phyloP scores from a whole-genome alignment of 1,140 invertebrate genomes.

The Coptotermes formosanus region DNA sequence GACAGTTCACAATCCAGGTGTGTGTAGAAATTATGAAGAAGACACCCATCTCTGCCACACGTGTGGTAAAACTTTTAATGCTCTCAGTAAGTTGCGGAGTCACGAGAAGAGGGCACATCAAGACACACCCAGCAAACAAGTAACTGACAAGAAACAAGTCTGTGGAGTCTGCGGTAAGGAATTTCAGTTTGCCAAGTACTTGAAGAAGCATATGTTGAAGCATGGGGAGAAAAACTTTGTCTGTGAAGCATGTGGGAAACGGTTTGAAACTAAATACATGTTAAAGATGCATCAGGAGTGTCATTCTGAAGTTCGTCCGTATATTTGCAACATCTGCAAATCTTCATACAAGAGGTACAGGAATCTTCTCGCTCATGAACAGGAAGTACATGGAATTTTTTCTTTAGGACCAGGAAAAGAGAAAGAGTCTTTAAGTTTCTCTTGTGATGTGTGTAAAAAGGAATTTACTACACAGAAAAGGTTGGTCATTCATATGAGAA shows the following conservation, averaged over 20 bases:
- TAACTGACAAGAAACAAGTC: neutral
- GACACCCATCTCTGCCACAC: neutral
- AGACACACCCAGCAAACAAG: neutral
- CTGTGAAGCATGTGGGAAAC: slow-evolving; percentile 23
- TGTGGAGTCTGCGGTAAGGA: neutral
- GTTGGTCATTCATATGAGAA: slow-evolving; percentile 31
- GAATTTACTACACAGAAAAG: neutral
- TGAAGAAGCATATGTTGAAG: neutral
- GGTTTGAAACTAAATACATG: slow-evolving; percentile 20
- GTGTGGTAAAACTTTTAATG: neutral
- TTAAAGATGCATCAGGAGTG: slow-evolving; percentile 44
- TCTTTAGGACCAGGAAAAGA: neutral
- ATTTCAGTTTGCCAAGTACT: neutral
- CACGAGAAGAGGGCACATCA: slow-evolving; percentile 12
- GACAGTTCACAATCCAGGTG: neutral
- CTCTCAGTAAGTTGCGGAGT: neutral
- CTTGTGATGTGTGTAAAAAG: slow-evolving; percentile 21
- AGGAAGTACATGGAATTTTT: slow-evolving; percentile 11
- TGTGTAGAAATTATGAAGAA: neutral
- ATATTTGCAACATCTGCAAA: slow-evolving; percentile 20
- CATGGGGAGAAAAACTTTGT: neutral
- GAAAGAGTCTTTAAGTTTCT: neutral
- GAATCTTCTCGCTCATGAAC: slow-evolving; percentile 10
- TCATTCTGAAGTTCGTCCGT: slow-evolving; percentile 45
- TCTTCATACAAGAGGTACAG: slow-evolving; percentile 22